Base-by-base conservation (phyloP, 1,140 invertebrate genomes). In the Lepidurus packardi region DNA sequence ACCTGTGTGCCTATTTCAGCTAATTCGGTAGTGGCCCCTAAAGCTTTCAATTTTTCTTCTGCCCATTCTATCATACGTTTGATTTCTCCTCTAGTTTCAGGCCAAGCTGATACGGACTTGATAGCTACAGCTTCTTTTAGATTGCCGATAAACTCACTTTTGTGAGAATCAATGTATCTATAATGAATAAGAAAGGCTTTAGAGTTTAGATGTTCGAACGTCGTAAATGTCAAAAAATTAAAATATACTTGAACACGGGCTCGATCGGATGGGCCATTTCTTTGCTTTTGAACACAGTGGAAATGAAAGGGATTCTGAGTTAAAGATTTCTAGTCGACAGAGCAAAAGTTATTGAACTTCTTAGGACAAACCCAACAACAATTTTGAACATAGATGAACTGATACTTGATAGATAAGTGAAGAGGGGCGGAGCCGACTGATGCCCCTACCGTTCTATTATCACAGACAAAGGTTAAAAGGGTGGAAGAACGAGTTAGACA, bases 41-140 rank as follows among this genome's bases (percentile, higher is more conserved):
- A 86, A 73, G 88, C 87, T 83, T 92, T 90, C 78, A 98, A 85
- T 83, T 90, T 90, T 45, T 88, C 85, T 77, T 90, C 89, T 42
- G 90, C 90, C 93, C 92, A 98, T 79, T 95, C 85, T 24, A 97
- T 87, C 92, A 94, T 93, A 82, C 87, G 88, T 11, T 88, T 82
- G 76, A 93, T 87, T 79, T 98, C 95, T 47, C 86, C 83, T 75
- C 96, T 86, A 73, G 90, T 88, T 80, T 94, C 90, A n/a, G 91
- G 89, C 91, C 91, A 94, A 84, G 93, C 91, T n/a, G 97, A 99
- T 8, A 99, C 94, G 47, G 96, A 98, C 83, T 94, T 92, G 82
- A 99, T 99, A 4, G 92, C 94, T 44, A 99, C 96, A 42, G 92
- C 94, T 83, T 97, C 92, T 79, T 88, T 88, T 65, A 99, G 86